These are phyloP conservation scores for Solen grandis DNA, from an alignment of 1,140 invertebrate genomes.

Conservation along the genomic window DNA sequence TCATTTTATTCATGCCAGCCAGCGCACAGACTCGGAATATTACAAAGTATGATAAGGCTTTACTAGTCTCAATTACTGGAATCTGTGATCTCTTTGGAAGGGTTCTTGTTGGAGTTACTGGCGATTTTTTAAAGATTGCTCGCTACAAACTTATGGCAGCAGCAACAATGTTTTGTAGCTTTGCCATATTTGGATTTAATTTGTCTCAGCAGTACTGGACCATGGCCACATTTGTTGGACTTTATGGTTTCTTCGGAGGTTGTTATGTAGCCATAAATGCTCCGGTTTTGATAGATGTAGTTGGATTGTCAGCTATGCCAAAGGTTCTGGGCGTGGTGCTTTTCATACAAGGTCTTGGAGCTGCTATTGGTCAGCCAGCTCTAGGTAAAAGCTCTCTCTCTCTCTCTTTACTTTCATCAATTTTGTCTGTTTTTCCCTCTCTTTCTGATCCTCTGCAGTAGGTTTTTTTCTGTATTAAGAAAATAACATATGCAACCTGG, in stretches of 20 bases:
- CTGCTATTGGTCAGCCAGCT: conserved; percentile 71
- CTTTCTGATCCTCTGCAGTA: neutral
- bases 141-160: conserved; percentile 69
- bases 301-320: conserved; percentile 68
- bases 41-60: conserved; percentile 64
- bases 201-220: conserved; percentile 60
- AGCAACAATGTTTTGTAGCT: conserved; percentile 57
- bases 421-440: neutral
- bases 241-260: conserved; percentile 74
- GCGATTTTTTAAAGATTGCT: conserved; percentile 62
- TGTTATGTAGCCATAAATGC: conserved; percentile 65
- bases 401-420: no score
- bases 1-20: conserved; percentile 72
- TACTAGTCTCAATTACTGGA: conserved; percentile 69
- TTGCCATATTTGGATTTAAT: conserved; percentile 63
- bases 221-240: conserved; percentile 62
- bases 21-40: conserved; percentile 56
- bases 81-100: conserved; percentile 70
- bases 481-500: no score
- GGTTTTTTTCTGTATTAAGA: no score
- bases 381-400: conserved; percentile 71
- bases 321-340: conserved; percentile 68
- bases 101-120: conserved; percentile 64
- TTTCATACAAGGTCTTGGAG: conserved; percentile 71
- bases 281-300: conserved; percentile 72